Conservation (phyloP, 2,797 vertebrate genomes). For the Microctenopoma steveboyesi region DNA sequence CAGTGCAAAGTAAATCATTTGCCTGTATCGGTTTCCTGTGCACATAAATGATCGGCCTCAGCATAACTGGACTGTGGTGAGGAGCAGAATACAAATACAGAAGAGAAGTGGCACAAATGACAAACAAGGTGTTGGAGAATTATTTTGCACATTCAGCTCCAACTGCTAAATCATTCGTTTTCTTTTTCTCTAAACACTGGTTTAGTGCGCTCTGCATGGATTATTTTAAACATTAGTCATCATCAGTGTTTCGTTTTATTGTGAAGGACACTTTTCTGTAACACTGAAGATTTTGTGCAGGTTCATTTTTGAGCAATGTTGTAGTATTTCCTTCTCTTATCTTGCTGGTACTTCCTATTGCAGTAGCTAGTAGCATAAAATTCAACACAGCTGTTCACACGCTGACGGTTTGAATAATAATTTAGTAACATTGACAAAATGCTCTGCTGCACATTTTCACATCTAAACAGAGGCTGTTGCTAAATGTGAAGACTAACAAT, state of each 20-base stretch:
- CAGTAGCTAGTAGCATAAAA: neutral
- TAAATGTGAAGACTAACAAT: neutral
- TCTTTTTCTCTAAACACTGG: neutral
- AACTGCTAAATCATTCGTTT: neutral
- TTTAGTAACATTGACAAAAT: neutral
- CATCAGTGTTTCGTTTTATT: neutral
- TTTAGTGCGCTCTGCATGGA: neutral
- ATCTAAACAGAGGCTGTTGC: neutral
- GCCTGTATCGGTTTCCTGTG: conserved; percentile 41
- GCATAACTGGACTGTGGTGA: conserved; percentile 42
- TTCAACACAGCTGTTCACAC: neutral
- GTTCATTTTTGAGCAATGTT: neutral
- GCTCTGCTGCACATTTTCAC: neutral
- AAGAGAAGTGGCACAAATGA: neutral
- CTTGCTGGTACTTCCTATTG: neutral
- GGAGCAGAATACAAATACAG: conserved; percentile 2
- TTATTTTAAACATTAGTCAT: no score
- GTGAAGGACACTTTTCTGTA: neutral
- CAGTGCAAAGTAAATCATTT: conserved; percentile 64
- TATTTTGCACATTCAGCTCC: neutral
- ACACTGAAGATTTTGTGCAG: neutral
- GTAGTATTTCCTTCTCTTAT: neutral
- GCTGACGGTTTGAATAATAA: neutral
- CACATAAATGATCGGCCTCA: conserved; percentile 27
- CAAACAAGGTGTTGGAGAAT: neutral